A percentile compares a stretch with the other conserved stretches of the same genome.
phyloP scores from a whole-genome alignment of 2,113 vertebrate genomes.

The Psilopogon haemacephalus region DNA sequence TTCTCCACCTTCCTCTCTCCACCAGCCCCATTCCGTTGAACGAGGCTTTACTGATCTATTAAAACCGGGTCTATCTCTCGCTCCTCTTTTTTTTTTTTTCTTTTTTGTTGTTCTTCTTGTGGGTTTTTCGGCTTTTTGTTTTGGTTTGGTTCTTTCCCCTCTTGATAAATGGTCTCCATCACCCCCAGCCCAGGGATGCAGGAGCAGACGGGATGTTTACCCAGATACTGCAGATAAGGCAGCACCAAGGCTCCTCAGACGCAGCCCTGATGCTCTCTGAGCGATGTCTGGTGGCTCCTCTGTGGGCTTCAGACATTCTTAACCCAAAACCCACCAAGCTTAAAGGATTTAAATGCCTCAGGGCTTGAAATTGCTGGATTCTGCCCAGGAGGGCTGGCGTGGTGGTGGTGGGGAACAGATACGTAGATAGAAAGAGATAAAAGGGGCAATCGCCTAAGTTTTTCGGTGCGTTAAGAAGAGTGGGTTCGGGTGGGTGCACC shows the following conservation, averaged over 20 bases:
- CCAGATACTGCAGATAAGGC: slow-evolving; percentile 20
- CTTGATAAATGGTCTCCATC: background rate
- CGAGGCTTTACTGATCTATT: background rate
- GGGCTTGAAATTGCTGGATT: background rate
- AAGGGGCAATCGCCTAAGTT: background rate
- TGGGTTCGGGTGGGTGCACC: background rate
- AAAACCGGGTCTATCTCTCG: background rate
- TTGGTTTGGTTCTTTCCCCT: no score
- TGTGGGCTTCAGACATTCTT: background rate
- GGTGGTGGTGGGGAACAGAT: background rate
- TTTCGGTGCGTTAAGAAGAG: fast-evolving
- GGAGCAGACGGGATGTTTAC: slow-evolving; percentile 30
- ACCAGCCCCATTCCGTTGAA: background rate
- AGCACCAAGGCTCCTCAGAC: background rate
- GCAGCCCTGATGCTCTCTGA: background rate
- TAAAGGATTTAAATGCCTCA: background rate
- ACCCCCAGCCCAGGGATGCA: background rate
- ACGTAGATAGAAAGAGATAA: background rate
- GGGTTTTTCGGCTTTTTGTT: no score
- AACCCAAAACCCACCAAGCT: background rate
- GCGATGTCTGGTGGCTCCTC: background rate
- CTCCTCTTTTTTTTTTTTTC: no score
- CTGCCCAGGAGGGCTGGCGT: background rate
- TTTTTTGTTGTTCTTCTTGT: no score
- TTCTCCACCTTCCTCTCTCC: background rate